phyloP scores from a whole-genome alignment of 2,888 invertebrate species.

The Campopleginae sp. region DNA sequence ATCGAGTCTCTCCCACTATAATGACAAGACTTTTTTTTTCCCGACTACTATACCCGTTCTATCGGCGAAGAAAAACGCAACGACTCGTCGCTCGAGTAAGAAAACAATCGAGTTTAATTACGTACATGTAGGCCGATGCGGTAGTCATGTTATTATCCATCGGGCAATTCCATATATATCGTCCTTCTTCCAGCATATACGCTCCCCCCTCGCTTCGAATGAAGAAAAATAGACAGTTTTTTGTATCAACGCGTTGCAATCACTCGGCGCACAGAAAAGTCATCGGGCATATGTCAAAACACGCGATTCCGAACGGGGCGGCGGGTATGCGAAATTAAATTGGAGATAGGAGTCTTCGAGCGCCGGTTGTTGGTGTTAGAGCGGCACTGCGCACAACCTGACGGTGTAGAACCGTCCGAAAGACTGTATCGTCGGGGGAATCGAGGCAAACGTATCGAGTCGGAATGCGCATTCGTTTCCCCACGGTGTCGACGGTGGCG shows the following conservation, averaged over 20 bases:
- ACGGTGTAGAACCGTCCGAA: conserved; percentile 75
- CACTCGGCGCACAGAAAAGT: too few relatives aligned
- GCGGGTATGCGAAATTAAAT: background rate
- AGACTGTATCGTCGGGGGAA: conserved; percentile 73
- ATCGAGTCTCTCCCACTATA: too few relatives aligned
- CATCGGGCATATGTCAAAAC: too few relatives aligned
- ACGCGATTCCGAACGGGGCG: too few relatives aligned
- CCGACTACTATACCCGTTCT: conserved; percentile 10
- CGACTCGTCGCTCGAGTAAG: too few relatives aligned
- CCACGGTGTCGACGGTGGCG: conserved; percentile 73
- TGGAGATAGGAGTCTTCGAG: background rate
- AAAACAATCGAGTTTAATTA: background rate
- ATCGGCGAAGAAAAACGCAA: conserved; percentile 49
- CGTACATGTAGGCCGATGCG: conserved; percentile 82
- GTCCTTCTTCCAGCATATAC: conserved; percentile 54
- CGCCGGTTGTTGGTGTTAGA: background rate
- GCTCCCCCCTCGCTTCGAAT: conserved; percentile 28
- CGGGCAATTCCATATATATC: conserved; percentile 82
- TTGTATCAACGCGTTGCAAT: too few relatives aligned
- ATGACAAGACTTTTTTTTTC: background rate
- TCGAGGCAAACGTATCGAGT: conserved; percentile 64
- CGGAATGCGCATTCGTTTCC: conserved; percentile 78
- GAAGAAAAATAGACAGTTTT: background rate
- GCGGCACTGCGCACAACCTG: conserved; percentile 66
- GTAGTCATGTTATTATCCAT: conserved; percentile 84